Conservation (phyloP, 2,888 invertebrate species). For the Ecliptopera silaceata region DNA sequence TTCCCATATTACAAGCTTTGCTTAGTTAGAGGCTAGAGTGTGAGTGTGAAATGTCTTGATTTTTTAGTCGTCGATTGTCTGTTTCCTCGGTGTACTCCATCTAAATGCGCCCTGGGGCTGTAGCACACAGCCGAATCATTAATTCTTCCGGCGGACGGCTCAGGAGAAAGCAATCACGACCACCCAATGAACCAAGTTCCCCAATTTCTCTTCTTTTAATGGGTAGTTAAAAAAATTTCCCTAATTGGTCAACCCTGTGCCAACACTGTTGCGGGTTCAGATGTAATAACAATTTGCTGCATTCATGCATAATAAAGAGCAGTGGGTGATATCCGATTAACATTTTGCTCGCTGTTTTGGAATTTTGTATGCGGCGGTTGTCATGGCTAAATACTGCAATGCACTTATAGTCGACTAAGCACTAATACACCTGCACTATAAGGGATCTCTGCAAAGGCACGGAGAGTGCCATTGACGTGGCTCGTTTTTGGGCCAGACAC, state of each 20-base stretch:
- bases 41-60: too few species aligned
- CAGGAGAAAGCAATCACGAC: conserved; percentile 67
- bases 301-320: conserved; percentile 51
- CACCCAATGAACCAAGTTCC: conserved; percentile 72
- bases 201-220: conserved; percentile 74
- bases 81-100: background rate
- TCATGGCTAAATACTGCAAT: conserved; percentile 23
- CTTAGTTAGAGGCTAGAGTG: too few species aligned
- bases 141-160: conserved; percentile 61
- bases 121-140: conserved; percentile 58
- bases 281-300: conserved; percentile 44
- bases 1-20: too few species aligned
- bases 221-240: conserved; percentile 66
- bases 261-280: conserved; percentile 47
- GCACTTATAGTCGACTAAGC: conserved; percentile 3
- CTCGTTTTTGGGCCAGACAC: too few species aligned
- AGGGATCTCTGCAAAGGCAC: too few species aligned
- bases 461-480: too few species aligned
- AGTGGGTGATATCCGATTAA: conserved; percentile 23
- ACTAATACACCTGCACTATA: too few species aligned
- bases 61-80: background rate
- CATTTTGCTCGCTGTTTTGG: conserved; percentile 33
- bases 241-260: conserved; percentile 60
- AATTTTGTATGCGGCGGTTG: conserved; percentile 18
- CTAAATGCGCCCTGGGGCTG: conserved; percentile 30